Conservation (phyloP, 2,113 vertebrate species). For the Saccopteryx bilineata region DNA sequence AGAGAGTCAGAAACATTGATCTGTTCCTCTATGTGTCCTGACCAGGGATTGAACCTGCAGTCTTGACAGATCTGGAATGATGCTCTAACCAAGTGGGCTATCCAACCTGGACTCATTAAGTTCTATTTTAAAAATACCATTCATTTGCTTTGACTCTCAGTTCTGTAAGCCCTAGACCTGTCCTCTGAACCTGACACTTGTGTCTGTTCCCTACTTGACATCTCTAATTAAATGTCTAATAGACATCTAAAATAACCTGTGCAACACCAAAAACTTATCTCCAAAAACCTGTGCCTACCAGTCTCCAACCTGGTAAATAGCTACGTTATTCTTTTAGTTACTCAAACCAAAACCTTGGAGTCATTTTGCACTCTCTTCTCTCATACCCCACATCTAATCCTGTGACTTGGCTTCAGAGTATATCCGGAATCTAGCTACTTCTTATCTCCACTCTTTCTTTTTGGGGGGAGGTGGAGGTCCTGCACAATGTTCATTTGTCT, state of each 20-base stretch:
- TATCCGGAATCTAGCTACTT: background rate
- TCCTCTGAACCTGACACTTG: background rate
- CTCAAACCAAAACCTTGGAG: background rate
- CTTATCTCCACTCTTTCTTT: background rate
- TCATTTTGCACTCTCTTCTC: background rate
- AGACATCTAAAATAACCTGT: background rate
- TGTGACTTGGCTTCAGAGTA: constrained; percentile 16
- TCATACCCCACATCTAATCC: background rate
- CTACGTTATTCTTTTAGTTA: background rate
- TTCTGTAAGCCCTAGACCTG: background rate
- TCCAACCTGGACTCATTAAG: background rate
- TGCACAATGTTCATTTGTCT: constrained; percentile 30
- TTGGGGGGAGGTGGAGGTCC: background rate
- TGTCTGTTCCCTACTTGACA: background rate
- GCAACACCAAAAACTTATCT: background rate
- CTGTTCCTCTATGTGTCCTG: background rate
- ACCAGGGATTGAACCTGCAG: no score
- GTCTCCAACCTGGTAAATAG: background rate
- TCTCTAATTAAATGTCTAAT: background rate
- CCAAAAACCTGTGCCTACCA: background rate
- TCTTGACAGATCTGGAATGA: no score
- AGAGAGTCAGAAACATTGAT: background rate
- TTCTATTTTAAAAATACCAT: background rate
- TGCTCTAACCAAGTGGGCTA: no score
- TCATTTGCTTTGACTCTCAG: background rate